These are phyloP conservation scores for Hymenochirus boettgeri DNA, from an alignment of 2,113 vertebrate species.

Conservation along the genomic window DNA sequence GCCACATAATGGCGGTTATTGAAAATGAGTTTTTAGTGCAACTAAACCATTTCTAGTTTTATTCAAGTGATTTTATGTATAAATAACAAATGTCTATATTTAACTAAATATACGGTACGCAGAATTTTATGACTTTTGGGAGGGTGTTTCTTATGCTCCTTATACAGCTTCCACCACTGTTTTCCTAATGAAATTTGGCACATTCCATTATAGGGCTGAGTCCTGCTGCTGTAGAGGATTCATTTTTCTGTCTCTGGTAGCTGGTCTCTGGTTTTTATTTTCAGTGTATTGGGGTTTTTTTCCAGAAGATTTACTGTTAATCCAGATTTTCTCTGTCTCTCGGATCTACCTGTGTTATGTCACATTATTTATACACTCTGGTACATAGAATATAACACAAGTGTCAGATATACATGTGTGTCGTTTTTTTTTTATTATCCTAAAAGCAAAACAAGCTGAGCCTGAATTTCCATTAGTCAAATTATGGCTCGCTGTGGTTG, in stretches of 20 bases:
- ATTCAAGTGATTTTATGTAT: slow-evolving; percentile 75
- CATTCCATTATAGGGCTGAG: slow-evolving; percentile 35
- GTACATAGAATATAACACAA: slow-evolving; percentile 43
- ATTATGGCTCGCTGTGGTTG: too few species aligned
- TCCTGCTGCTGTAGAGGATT: slow-evolving; percentile 13
- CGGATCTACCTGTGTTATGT: slow-evolving; percentile 41
- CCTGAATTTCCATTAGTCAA: too few species aligned
- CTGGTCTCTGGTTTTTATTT: slow-evolving; percentile 29
- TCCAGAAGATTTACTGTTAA: slow-evolving; percentile 37
- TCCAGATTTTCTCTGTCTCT: slow-evolving; percentile 35
- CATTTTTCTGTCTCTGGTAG: slow-evolving; percentile 18
- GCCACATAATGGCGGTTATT: slow-evolving; percentile 29
- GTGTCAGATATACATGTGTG: slow-evolving; percentile 11
- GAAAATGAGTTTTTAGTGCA: slow-evolving; percentile 67
- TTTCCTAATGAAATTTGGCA: slow-evolving; percentile 18
- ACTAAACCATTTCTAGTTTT: slow-evolving; percentile 80
- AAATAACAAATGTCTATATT: slow-evolving; percentile 85
- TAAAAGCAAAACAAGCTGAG: too few species aligned
- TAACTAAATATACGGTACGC: slow-evolving; percentile 66
- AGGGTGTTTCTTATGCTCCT: slow-evolving; percentile 31
- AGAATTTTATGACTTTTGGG: slow-evolving; percentile 37
- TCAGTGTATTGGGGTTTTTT: slow-evolving; percentile 28
- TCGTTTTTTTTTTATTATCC: slow-evolving; percentile 14
- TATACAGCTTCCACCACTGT: slow-evolving; percentile 26
- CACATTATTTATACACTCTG: slow-evolving; percentile 42